Evolutionary conservation across 2,888 invertebrate genomes (phyloP).

Genomic region (Willowsia nigromaculata): DNA sequence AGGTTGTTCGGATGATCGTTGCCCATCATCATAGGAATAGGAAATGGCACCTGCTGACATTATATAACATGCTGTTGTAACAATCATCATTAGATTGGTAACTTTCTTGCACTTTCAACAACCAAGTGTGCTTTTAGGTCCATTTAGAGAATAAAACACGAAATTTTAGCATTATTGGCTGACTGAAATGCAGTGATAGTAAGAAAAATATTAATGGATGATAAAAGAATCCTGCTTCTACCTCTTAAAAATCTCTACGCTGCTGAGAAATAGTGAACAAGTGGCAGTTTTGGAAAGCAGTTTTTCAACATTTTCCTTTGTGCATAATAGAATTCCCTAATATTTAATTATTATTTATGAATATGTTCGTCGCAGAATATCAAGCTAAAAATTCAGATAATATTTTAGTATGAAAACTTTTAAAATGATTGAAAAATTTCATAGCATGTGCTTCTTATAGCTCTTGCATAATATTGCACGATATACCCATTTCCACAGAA

Average conservation of each 20-base stretch:
- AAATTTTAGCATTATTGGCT: not conserved
- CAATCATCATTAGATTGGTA: not conserved
- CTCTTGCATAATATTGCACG: too few relatives aligned
- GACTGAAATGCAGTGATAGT: not conserved
- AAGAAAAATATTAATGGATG: not conserved
- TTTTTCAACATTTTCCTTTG: constrained; percentile 48
- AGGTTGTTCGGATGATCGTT: not conserved
- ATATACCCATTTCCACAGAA: too few relatives aligned
- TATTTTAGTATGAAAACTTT: not conserved
- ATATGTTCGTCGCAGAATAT: not conserved
- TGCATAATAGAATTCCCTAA: not conserved
- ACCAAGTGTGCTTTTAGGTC: not conserved
- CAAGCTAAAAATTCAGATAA: not conserved
- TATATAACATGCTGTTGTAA: not conserved
- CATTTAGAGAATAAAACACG: not conserved
- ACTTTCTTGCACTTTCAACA: not conserved
- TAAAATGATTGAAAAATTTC: not conserved
- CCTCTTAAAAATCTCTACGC: too few relatives aligned
- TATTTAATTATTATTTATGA: constrained; percentile 51
- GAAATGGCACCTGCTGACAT: not conserved
- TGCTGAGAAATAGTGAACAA: not conserved
- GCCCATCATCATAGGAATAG: not conserved
- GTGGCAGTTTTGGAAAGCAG: constrained; percentile 48
- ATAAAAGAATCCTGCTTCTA: not conserved
- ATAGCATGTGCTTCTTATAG: too few relatives aligned